phyloP scores from a whole-genome alignment of 2,888 invertebrate species.

The Venusia cambrica region DNA sequence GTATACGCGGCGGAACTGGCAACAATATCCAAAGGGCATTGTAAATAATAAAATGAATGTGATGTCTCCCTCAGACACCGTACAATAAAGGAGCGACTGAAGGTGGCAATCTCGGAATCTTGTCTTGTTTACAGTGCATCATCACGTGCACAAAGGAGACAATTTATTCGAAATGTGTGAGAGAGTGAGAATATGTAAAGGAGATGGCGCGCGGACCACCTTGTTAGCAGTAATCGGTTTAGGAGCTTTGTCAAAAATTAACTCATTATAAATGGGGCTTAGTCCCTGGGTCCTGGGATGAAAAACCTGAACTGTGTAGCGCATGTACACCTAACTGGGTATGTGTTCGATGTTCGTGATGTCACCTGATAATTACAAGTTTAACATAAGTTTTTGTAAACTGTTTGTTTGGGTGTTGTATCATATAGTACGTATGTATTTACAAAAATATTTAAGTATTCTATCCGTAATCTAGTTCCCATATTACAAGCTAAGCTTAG shows the following conservation, averaged over 20 bases:
- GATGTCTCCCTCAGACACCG: slow-evolving; percentile 41
- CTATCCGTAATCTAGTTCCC: no score
- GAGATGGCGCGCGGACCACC: slow-evolving; percentile 58
- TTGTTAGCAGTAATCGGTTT: slow-evolving; percentile 75
- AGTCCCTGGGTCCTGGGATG: slow-evolving; percentile 29
- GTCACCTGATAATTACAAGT: no score
- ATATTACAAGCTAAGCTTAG: no score
- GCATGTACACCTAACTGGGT: no score
- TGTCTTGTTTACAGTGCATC: slow-evolving; percentile 47
- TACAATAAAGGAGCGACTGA: slow-evolving; percentile 48
- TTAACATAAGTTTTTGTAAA: no score
- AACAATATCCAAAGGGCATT: slow-evolving; percentile 34
- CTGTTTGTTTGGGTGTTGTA: no score
- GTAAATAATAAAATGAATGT: slow-evolving; percentile 44
- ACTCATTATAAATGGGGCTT: slow-evolving; percentile 61
- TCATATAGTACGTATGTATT: no score
- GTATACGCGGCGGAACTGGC: slow-evolving; percentile 36
- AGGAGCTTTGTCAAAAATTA: slow-evolving; percentile 64
- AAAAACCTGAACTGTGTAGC: no score
- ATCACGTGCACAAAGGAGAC: slow-evolving; percentile 55
- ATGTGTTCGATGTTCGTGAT: no score
- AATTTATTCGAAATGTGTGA: slow-evolving; percentile 46
- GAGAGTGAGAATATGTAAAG: no score
- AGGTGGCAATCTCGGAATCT: slow-evolving; percentile 57
- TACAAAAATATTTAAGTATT: no score